These are phyloP conservation scores for Cyaniris semiargus DNA, from an alignment of 2,888 invertebrate genomes.

Conservation along the genomic window DNA sequence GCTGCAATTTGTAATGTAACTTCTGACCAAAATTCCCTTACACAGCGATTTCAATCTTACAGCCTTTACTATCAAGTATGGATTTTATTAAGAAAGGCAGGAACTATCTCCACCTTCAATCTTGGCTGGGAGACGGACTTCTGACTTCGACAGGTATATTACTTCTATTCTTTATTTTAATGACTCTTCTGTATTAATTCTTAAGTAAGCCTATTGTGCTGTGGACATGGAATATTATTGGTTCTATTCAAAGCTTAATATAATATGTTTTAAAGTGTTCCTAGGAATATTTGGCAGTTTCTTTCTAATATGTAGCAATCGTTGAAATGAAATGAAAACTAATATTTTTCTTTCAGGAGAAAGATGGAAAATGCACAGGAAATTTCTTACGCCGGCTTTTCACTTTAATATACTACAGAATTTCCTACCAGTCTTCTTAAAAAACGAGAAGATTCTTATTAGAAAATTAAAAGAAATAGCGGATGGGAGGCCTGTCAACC, in stretches of 20 bases:
- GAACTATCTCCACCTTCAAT: conserved; percentile 66
- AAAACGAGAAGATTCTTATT: conserved; percentile 80
- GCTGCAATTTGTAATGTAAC: too few relatives aligned
- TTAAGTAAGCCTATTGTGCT: too few relatives aligned
- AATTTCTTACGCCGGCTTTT: conserved; percentile 88
- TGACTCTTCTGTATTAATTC: too few relatives aligned
- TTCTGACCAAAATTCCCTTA: too few relatives aligned
- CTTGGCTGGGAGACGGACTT: conserved; percentile 80
- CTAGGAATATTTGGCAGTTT: too few relatives aligned
- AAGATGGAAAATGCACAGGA: conserved; percentile 84
- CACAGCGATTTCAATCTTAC: too few relatives aligned
- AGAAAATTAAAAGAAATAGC: conserved; percentile 71
- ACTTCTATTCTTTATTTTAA: not conserved
- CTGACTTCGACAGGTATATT: conserved; percentile 69
- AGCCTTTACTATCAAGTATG: conserved; percentile 67
- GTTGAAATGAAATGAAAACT: not conserved
- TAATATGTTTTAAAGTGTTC: too few relatives aligned
- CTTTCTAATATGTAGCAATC: too few relatives aligned
- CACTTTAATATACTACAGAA: conserved; percentile 89
- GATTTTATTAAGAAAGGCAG: conserved; percentile 77
- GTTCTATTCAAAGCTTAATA: too few relatives aligned
- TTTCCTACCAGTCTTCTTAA: conserved; percentile 85
- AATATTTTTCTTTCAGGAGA: conserved; percentile 51
- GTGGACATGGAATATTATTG: too few relatives aligned
- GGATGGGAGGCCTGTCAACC: conserved; percentile 71